Percentiles rank a stretch among this genome's conserved stretches.
These are phyloP conservation scores for Oxystoma pomonae DNA, from an alignment of 2,888 invertebrate genomes.

Conservation along the genomic window DNA sequence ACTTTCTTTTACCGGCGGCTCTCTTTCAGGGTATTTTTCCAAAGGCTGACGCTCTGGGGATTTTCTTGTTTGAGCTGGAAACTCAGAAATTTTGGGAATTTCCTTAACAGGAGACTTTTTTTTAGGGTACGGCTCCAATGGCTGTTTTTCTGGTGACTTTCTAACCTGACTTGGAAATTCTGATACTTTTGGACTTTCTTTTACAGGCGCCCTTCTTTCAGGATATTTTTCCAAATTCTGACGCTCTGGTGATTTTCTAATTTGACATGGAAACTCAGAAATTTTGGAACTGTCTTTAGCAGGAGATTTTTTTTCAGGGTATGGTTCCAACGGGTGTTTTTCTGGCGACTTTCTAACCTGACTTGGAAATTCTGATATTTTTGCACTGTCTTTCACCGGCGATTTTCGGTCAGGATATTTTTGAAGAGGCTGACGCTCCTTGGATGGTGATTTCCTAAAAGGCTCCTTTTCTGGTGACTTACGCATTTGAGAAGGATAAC, in stretches of 20 bases:
- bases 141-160: conserved; percentile 28
- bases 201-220: conserved; percentile 24
- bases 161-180: conserved; percentile 32
- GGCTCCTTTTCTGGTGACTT: conserved; percentile 25
- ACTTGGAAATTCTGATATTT: conserved; percentile 29
- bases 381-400: conserved; percentile 19
- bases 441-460: conserved; percentile 12
- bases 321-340: conserved; percentile 24
- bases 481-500: conserved; percentile 24
- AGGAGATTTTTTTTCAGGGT: conserved; percentile 24
- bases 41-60: conserved; percentile 24
- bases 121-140: conserved; percentile 25
- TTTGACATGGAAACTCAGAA: conserved; percentile 28
- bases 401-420: no score
- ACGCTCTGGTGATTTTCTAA: conserved; percentile 24
- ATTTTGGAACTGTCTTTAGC: conserved; percentile 18
- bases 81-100: conserved; percentile 25
- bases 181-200: conserved; percentile 16
- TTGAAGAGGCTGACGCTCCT: conserved; percentile 24
- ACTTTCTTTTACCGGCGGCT: conserved; percentile 19
- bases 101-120: conserved; percentile 21
- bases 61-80: conserved; percentile 29
- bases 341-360: conserved; percentile 29
- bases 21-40: conserved; percentile 24
- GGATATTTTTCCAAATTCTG: conserved; percentile 22